These are phyloP conservation scores for Chymomyza procnemis DNA, from an alignment of 2,888 invertebrate species.

Conservation along the genomic window DNA sequence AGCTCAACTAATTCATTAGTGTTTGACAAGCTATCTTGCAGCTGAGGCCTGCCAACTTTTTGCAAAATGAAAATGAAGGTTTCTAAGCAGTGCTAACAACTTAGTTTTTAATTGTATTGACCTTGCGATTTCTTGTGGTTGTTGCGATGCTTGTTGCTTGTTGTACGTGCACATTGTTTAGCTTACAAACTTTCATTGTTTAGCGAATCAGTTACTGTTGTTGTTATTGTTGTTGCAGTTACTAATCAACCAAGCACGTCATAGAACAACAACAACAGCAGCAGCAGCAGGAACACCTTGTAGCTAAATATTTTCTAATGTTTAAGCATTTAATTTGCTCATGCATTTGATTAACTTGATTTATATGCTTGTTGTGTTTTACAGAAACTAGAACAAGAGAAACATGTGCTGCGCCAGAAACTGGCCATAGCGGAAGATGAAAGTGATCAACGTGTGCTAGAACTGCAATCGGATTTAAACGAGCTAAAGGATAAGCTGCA, in stretches of 20 bases:
- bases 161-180: constrained; percentile 57
- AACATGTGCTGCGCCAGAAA: constrained; percentile 90
- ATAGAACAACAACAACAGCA: constrained; percentile 50
- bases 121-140: constrained; percentile 54
- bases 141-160: constrained; percentile 13
- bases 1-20: neutral
- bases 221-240: constrained; percentile 54
- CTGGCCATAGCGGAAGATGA: constrained; percentile 92
- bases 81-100: neutral
- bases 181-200: constrained; percentile 56
- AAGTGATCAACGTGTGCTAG: constrained; percentile 90
- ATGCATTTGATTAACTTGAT: constrained; percentile 31
- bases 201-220: neutral
- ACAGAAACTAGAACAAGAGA: constrained; percentile 95
- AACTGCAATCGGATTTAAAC: constrained; percentile 92
- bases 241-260: constrained; percentile 29
- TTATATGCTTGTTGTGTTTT: constrained; percentile 63
- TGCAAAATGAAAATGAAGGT: constrained; percentile 45
- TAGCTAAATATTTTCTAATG: neutral
- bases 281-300: constrained; percentile 22
- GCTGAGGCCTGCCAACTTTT: neutral
- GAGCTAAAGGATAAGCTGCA: constrained; percentile 88
- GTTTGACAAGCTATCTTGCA: neutral
- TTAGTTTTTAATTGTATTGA: constrained; percentile 38
- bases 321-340: constrained; percentile 11